Conservation (phyloP, 1,140 invertebrate genomes). For the Steinernema feltiae region DNA sequence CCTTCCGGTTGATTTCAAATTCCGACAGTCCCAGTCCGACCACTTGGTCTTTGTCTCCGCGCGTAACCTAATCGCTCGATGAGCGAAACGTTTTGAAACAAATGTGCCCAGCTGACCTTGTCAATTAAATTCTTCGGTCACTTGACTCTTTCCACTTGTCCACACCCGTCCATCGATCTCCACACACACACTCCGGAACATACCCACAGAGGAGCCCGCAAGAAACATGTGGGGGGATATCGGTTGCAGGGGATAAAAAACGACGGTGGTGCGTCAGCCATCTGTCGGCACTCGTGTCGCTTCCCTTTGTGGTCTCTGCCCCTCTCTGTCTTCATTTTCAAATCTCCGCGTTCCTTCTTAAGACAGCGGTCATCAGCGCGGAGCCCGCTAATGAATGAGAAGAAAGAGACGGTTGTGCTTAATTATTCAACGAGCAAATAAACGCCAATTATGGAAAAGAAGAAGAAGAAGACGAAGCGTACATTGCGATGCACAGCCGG, state of each 20-base stretch:
- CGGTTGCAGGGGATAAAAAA: background rate
- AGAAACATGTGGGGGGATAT: background rate
- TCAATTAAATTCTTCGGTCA: slow-evolving; percentile 2
- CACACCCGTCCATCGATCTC: background rate
- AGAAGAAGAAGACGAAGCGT: background rate
- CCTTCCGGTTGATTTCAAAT: too few species aligned
- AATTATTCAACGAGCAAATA: background rate
- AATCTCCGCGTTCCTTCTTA: too few species aligned
- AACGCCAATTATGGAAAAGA: background rate
- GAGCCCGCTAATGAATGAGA: background rate
- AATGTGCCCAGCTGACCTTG: background rate
- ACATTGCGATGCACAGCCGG: slow-evolving; percentile 9
- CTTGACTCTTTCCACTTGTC: background rate
- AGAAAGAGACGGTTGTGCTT: background rate
- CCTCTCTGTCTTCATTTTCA: background rate
- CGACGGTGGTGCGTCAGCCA: background rate
- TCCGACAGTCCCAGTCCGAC: background rate
- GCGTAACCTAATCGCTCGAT: background rate
- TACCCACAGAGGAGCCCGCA: background rate
- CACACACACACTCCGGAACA: too few species aligned
- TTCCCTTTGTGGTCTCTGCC: background rate
- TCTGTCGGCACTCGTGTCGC: background rate
- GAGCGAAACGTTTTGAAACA: slow-evolving; percentile 3
- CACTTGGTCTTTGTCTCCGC: background rate
- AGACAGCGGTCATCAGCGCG: too few species aligned